Evolutionary conservation across 2,888 invertebrate species (phyloP).

Genomic region (Hipparchia sbordonii): DNA sequence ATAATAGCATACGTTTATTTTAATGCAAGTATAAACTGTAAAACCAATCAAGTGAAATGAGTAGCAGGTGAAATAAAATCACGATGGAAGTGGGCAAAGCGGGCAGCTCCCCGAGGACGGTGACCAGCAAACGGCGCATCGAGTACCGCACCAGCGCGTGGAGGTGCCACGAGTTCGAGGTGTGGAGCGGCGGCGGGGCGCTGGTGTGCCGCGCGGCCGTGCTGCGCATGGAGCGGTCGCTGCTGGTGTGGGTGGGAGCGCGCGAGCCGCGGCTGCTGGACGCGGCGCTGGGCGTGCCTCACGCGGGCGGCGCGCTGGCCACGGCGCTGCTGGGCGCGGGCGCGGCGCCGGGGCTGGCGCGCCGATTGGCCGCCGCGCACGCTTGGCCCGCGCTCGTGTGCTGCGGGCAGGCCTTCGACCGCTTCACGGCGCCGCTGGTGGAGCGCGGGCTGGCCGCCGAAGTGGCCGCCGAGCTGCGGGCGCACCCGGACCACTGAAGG

Average conservation of each 20-base stretch:
- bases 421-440: conserved; percentile 57
- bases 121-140: conserved; percentile 54
- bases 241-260: conserved; percentile 64
- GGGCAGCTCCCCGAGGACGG: conserved; percentile 45
- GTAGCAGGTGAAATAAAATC: not conserved
- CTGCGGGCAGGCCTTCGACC: conserved; percentile 51
- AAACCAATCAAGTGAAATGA: not conserved
- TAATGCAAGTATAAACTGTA: not conserved
- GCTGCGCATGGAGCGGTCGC: conserved; percentile 56
- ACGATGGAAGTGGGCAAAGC: conserved; percentile 39
- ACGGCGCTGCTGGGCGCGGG: conserved; percentile 42
- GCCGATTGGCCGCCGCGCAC: conserved; percentile 52
- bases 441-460: conserved; percentile 55
- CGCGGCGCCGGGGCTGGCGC: conserved; percentile 51
- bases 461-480: conserved; percentile 58
- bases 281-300: conserved; percentile 55
- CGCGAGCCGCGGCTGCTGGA: conserved; percentile 45
- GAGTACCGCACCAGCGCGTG: conserved; percentile 58
- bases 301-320: conserved; percentile 35
- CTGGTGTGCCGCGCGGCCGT: conserved; percentile 54
- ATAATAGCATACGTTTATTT: not conserved
- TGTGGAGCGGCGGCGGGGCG: conserved; percentile 61
- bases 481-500: conserved; percentile 48
- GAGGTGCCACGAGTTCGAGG: conserved; percentile 61
- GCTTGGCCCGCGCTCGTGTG: conserved; percentile 56